These are phyloP conservation scores for Menidia menidia DNA, from an alignment of 2,797 vertebrate species.

Conservation along the genomic window DNA sequence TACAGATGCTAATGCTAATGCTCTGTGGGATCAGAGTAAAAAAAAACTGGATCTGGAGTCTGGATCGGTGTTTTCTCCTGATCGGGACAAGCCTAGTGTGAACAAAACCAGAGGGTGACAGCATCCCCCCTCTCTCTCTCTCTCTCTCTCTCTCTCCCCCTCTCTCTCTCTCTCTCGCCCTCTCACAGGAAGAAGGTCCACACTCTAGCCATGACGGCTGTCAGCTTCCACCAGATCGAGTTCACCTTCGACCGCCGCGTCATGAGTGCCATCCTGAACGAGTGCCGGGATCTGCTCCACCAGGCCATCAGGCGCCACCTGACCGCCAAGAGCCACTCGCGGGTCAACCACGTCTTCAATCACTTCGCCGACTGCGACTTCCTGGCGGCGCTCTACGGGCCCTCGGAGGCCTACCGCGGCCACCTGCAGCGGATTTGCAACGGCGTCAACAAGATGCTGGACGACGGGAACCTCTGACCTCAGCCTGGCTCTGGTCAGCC, in stretches of 20 bases:
- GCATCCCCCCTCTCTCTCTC: conserved; percentile 18
- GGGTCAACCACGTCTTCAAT: conserved; percentile 94
- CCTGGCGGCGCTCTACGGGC: conserved; percentile 89
- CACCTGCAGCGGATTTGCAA: conserved; percentile 91
- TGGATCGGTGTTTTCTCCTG: too few species aligned
- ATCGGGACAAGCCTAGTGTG: neutral
- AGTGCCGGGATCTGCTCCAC: conserved; percentile 94
- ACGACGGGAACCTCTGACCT: conserved; percentile 91
- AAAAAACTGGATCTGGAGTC: too few species aligned
- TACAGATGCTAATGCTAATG: too few species aligned
- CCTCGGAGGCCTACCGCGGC: conserved; percentile 86
- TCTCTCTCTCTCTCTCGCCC: neutral
- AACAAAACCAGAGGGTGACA: conserved; percentile 55
- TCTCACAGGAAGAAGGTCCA: conserved; percentile 87
- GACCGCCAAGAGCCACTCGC: conserved; percentile 91
- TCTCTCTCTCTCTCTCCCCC: conserved; percentile 21
- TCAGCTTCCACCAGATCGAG: conserved; percentile 97
- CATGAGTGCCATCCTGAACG: conserved; percentile 88
- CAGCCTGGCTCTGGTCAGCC: conserved; percentile 23
- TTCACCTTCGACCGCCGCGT: conserved; percentile 97
- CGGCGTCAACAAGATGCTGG: conserved; percentile 92
- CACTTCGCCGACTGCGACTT: conserved; percentile 95
- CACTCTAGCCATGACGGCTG: conserved; percentile 91
- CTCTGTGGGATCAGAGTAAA: too few species aligned
- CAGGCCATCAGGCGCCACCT: conserved; percentile 91